Conservation (phyloP, 2,888 invertebrate species). For the Limnephilus lunatus region DNA sequence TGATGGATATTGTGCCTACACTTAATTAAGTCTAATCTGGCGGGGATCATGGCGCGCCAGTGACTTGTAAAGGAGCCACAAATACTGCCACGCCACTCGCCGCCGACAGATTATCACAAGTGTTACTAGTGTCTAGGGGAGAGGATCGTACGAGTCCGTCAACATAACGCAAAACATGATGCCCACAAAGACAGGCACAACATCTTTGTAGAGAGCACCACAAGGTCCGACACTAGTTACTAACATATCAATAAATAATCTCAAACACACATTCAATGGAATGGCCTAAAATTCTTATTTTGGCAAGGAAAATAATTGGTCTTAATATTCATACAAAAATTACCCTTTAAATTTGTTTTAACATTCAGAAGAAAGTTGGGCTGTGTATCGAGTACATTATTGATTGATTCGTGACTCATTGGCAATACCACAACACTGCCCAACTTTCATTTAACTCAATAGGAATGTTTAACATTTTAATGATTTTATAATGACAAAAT, state of each 20-base stretch:
- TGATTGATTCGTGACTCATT: neutral
- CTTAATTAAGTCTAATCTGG: conserved; percentile 51
- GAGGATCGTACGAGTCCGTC: neutral
- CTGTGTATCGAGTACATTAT: neutral
- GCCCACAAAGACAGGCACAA: conserved; percentile 64
- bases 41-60: conserved; percentile 45
- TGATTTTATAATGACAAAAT: neutral
- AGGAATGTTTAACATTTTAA: neutral
- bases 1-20: conserved; percentile 76
- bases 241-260: conserved; percentile 26
- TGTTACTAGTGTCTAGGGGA: conserved; percentile 34
- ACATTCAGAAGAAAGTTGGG: neutral
- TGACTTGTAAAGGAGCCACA: conserved; percentile 64
- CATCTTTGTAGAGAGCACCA: conserved; percentile 48
- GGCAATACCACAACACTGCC: no score
- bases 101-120: conserved; percentile 48
- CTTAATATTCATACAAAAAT: conserved; percentile 9
- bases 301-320: conserved; percentile 23
- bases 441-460: no score
- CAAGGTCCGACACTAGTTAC: conserved; percentile 46
- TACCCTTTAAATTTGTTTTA: neutral
- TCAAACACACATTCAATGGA: neutral
- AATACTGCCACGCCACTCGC: conserved; percentile 53
- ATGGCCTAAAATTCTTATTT: neutral
- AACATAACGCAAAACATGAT: conserved; percentile 35